Evolutionary conservation across 2,797 vertebrate species (phyloP).

Genomic region (Pseudomugil tenellus): DNA sequence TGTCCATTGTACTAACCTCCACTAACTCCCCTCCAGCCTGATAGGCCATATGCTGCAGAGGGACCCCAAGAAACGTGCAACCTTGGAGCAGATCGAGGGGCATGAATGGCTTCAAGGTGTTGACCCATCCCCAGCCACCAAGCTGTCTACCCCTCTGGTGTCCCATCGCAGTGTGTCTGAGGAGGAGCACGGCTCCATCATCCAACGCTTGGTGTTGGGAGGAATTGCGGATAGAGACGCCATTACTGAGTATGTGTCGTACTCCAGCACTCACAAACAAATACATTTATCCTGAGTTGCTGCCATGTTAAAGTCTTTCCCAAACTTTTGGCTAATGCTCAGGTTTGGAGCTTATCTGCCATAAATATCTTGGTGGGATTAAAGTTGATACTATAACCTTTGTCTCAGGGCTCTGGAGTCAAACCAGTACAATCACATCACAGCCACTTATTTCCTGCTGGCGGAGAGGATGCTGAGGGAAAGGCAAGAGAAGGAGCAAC

Average conservation of each 20-base stretch:
- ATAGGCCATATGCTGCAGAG: conserved; percentile 94
- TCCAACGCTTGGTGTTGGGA: conserved; percentile 95
- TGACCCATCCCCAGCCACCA: conserved; percentile 94
- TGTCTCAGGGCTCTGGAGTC: conserved; percentile 90
- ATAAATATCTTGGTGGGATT: conserved; percentile 4
- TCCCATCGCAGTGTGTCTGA: conserved; percentile 94
- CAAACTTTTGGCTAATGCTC: conserved; percentile 28
- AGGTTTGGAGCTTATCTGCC: conserved; percentile 19
- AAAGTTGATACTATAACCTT: conserved; percentile 2
- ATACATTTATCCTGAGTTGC: conserved; percentile 27
- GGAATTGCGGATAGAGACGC: conserved; percentile 91
- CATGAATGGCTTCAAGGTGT: conserved; percentile 93
- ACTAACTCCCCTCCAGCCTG: conserved; percentile 78
- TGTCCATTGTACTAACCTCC: background rate
- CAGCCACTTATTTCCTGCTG: conserved; percentile 94
- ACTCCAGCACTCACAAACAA: background rate
- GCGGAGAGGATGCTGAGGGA: conserved; percentile 94
- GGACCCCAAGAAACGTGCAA: conserved; percentile 91
- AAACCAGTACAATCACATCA: conserved; percentile 97
- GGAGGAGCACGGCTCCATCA: conserved; percentile 93
- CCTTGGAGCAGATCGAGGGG: conserved; percentile 90
- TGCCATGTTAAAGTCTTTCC: conserved; percentile 54
- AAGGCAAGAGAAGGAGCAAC: conserved; percentile 92
- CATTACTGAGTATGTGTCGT: conserved; percentile 88
- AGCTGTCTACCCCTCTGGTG: conserved; percentile 93